phyloP scores from a whole-genome alignment of 2,113 vertebrate genomes.

The Carollia perspicillata region DNA sequence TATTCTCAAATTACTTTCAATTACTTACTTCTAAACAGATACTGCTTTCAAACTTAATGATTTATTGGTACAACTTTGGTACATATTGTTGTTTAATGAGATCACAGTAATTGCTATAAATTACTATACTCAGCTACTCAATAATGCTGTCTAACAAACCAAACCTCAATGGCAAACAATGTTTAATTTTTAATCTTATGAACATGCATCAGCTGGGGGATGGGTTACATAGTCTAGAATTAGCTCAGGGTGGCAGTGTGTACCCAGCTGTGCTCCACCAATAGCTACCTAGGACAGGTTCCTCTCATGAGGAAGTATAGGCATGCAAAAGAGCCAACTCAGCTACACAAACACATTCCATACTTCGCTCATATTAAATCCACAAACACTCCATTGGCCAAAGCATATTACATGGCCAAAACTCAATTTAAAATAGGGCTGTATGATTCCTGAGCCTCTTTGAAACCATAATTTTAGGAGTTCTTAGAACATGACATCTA shows the following conservation, averaged over 20 bases:
- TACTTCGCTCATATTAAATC: not conserved
- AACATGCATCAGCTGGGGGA: not conserved
- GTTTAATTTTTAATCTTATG: not conserved
- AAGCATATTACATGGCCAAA: not conserved
- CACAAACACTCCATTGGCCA: not conserved
- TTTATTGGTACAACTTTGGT: not conserved
- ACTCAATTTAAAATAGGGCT: not conserved
- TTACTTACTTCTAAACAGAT: not conserved
- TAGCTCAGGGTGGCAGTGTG: not conserved
- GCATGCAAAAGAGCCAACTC: not conserved
- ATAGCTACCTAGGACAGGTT: not conserved
- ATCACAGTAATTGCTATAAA: not conserved
- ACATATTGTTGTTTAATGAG: not conserved
- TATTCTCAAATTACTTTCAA: slow-evolving; percentile 6
- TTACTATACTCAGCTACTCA: not conserved
- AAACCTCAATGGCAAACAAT: not conserved
- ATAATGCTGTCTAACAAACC: not conserved
- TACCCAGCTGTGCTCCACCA: not conserved
- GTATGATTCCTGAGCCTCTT: not conserved
- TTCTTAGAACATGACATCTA: not conserved
- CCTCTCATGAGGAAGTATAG: not conserved
- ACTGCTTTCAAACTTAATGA: not conserved
- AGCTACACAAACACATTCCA: not conserved
- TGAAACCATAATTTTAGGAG: not conserved
- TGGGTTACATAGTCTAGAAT: not conserved